A percentile compares a stretch with the other conserved stretches of the same genome.
phyloP scores from a whole-genome alignment of 53 echinoderm and acorn worm genomes.

The Crossaster papposus region DNA sequence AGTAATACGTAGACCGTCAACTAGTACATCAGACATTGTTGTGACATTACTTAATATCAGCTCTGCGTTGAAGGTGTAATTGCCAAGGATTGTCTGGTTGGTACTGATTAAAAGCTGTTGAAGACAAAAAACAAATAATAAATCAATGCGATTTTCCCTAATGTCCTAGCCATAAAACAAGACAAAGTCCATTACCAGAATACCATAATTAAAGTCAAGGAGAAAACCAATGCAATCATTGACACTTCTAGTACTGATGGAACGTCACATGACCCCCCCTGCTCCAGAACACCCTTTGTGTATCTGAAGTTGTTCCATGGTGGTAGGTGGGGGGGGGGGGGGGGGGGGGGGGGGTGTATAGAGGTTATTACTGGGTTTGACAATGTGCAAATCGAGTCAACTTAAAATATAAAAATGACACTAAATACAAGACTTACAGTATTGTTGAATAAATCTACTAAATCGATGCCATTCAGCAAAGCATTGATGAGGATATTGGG shows the following conservation, averaged over 20 bases:
- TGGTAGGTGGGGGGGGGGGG: too few species aligned
- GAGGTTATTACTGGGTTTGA: background rate
- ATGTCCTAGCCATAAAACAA: too few species aligned
- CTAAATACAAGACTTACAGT: conserved; percentile 54
- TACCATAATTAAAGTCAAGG: too few species aligned
- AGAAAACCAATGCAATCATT: too few species aligned
- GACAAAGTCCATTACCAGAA: too few species aligned
- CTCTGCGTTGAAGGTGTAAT: conserved; percentile 31
- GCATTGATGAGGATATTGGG: conserved; percentile 45
- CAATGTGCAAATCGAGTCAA: background rate
- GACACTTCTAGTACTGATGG: too few species aligned
- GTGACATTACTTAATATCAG: conserved; percentile 67
- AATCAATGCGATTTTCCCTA: too few species aligned
- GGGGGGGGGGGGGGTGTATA: too few species aligned
- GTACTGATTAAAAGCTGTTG: conserved; percentile 71
- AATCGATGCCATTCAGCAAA: conserved; percentile 76
- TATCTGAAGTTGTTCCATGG: too few species aligned
- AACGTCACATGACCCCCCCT: too few species aligned
- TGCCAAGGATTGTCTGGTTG: conserved; percentile 69
- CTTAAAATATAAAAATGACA: too few species aligned
- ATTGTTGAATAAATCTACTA: conserved; percentile 62
- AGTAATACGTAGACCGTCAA: conserved; percentile 72
- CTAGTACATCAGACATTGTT: conserved; percentile 59
- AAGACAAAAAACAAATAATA: background rate
- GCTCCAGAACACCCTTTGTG: too few species aligned